Percentiles rank a stretch among this genome's conserved stretches.
phyloP scores from a whole-genome alignment of 35 echinoderm and acorn worm species.

The Apostichopus californicus region DNA sequence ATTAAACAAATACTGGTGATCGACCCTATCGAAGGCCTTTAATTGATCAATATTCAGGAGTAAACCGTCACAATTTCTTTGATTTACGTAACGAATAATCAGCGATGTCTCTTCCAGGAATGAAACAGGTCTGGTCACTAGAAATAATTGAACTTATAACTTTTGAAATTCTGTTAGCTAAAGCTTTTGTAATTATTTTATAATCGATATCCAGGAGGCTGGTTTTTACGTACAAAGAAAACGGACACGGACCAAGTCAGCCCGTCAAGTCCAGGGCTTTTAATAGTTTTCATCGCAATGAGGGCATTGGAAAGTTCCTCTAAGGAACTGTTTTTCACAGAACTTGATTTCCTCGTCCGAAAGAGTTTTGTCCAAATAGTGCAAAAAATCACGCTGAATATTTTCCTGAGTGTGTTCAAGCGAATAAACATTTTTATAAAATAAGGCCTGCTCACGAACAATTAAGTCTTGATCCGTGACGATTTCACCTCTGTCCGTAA shows the following conservation, averaged over 20 bases:
- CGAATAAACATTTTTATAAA: neutral
- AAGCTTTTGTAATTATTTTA: constrained; percentile 16
- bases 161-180: constrained; percentile 17
- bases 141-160: neutral
- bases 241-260: neutral
- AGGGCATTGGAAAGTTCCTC: constrained; percentile 4
- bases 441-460: neutral
- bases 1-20: constrained; percentile 1
- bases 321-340: neutral
- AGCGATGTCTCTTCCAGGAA: constrained; percentile 49
- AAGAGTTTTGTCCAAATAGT: constrained; percentile 1
- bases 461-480: neutral
- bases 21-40: constrained; percentile 29
- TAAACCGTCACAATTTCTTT: neutral
- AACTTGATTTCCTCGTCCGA: neutral
- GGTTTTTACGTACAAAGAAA: too few relatives aligned
- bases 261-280: constrained; percentile 17
- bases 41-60: constrained; percentile 11
- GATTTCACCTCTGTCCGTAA: neutral
- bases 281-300: neutral
- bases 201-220: constrained; percentile 6
- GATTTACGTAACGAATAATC: constrained; percentile 16
- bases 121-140: constrained; percentile 16
- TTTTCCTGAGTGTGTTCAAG: neutral
- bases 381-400: neutral